A percentile compares a stretch with the other conserved stretches of the same genome.
These are phyloP conservation scores for Himalopsyche phryganea DNA, from an alignment of 1,140 invertebrate genomes.

Conservation along the genomic window DNA sequence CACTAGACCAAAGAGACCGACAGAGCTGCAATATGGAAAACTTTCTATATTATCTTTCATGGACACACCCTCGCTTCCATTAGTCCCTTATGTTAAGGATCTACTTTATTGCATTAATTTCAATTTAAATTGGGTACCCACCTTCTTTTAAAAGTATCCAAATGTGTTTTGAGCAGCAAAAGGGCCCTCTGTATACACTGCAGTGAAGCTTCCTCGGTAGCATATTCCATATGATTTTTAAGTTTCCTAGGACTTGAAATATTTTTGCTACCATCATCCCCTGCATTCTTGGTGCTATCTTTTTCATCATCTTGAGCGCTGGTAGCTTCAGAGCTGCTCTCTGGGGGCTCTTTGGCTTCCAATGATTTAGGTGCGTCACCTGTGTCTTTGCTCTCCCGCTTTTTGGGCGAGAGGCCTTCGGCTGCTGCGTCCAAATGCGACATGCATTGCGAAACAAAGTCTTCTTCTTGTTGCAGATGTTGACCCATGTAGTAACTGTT, in stretches of 20 bases:
- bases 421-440: conserved; percentile 79
- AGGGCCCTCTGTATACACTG: conserved; percentile 87
- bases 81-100: too few species aligned
- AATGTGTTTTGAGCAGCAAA: conserved; percentile 82
- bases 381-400: conserved; percentile 34
- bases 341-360: conserved; percentile 23
- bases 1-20: not conserved
- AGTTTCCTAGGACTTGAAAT: conserved; percentile 7
- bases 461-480: conserved; percentile 83
- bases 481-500: conserved; percentile 91
- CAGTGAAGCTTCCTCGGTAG: conserved; percentile 73
- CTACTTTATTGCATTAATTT: too few species aligned
- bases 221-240: conserved; percentile 32
- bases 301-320: conserved; percentile 43
- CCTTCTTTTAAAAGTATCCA: conserved; percentile 85
- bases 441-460: conserved; percentile 91
- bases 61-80: too few species aligned
- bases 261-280: not conserved
- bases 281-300: conserved; percentile 41
- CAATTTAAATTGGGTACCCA: too few species aligned
- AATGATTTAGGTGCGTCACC: conserved; percentile 21
- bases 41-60: too few species aligned
- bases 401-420: conserved; percentile 58
- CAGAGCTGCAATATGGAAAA: too few species aligned
- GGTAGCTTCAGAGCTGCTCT: conserved; percentile 35